Conservation (phyloP, 2,113 vertebrate genomes). For the Colius striatus region DNA sequence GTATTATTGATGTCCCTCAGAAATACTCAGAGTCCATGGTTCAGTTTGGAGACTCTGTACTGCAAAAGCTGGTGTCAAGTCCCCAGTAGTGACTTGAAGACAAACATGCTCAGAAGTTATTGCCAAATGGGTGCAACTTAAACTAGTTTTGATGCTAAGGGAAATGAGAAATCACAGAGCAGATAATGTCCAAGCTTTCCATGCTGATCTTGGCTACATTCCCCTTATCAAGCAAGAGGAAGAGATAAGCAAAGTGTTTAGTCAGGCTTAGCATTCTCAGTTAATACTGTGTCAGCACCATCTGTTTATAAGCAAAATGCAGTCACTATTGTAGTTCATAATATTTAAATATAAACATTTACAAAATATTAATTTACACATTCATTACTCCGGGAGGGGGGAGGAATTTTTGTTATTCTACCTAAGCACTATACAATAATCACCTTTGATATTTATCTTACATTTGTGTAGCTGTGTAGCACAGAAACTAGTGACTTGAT, state of each 20-base stretch:
- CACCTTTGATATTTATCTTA: background rate
- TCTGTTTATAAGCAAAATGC: background rate
- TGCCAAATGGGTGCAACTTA: background rate
- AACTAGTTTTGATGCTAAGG: background rate
- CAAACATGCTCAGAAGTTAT: background rate
- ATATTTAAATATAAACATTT: background rate
- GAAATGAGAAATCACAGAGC: background rate
- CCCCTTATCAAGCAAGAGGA: background rate
- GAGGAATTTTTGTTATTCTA: background rate
- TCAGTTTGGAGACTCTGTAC: background rate
- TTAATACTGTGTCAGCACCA: background rate
- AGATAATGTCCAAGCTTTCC: background rate
- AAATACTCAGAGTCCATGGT: background rate
- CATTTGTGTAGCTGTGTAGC: background rate
- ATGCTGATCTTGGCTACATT: background rate
- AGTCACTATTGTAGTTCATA: background rate
- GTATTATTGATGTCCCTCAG: background rate
- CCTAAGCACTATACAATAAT: background rate
- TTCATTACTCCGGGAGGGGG: background rate
- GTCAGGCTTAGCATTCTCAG: background rate
- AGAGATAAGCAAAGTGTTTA: background rate
- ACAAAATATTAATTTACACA: background rate
- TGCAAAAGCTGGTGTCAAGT: background rate
- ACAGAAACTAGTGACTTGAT: background rate
- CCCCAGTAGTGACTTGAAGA: background rate